phyloP scores from a whole-genome alignment of 2,113 vertebrate species.

The Podiceps cristatus region DNA sequence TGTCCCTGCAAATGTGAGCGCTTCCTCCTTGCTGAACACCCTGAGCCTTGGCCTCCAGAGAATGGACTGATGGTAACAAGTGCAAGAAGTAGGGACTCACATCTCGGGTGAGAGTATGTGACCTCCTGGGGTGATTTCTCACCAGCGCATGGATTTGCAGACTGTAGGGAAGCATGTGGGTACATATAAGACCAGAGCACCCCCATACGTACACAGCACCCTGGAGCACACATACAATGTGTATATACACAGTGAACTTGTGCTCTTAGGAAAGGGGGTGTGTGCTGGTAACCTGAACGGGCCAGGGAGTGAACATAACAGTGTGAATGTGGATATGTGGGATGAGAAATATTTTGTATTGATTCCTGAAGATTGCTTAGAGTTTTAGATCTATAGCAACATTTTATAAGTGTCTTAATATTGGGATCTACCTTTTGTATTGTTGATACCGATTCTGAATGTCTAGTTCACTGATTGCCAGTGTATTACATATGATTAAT shows the following conservation, averaged over 20 bases:
- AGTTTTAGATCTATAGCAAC: background rate
- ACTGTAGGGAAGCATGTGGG: accelerated
- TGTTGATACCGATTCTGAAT: background rate
- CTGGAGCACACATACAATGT: accelerated
- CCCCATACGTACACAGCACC: accelerated
- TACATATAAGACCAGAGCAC: background rate
- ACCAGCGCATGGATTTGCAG: background rate
- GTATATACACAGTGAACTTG: background rate
- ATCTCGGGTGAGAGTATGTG: background rate
- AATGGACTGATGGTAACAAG: background rate
- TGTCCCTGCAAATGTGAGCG: background rate
- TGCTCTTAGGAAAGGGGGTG: background rate
- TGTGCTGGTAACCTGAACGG: background rate
- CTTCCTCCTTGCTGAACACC: background rate
- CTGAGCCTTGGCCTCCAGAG: background rate
- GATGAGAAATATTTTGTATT: background rate
- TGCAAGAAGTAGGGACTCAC: background rate
- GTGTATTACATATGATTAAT: background rate
- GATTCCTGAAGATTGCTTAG: background rate
- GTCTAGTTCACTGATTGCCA: background rate
- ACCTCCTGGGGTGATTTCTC: background rate
- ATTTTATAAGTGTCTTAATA: background rate
- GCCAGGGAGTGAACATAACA: background rate
- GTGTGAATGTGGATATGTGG: background rate
- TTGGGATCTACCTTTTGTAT: background rate